These are phyloP conservation scores for Cotesia typhae DNA, from an alignment of 1,140 invertebrate genomes.

Conservation along the genomic window DNA sequence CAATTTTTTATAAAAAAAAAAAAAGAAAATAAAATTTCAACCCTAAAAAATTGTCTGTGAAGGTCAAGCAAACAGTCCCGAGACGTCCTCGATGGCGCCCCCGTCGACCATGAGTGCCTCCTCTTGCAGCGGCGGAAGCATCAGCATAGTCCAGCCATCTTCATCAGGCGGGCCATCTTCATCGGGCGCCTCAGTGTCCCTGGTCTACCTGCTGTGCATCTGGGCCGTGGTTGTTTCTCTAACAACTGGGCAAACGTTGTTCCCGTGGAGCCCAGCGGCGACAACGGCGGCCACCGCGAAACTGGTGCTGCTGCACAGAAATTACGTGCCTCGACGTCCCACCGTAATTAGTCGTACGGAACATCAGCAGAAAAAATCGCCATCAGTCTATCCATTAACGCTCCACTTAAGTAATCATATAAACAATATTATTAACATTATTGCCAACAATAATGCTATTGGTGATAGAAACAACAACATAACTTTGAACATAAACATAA, in stretches of 20 bases:
- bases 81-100: constrained; percentile 27
- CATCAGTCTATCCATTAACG: neutral
- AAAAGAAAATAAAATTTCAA: too few relatives aligned
- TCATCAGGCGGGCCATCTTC: constrained; percentile 33
- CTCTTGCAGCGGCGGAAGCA: constrained; percentile 50
- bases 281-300: constrained; percentile 13
- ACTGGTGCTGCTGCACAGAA: too few relatives aligned
- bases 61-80: constrained; percentile 33
- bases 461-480: too few relatives aligned
- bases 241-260: constrained; percentile 40
- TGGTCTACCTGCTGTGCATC: constrained; percentile 45
- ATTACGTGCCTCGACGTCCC: too few relatives aligned
- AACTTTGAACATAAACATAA: too few relatives aligned
- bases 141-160: constrained; percentile 44
- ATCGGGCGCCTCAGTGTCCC: constrained; percentile 36
- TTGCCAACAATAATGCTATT: too few relatives aligned
- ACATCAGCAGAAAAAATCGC: neutral
- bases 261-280: constrained; percentile 38
- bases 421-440: too few relatives aligned
- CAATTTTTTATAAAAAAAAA: too few relatives aligned
- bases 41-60: neutral
- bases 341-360: too few relatives aligned
- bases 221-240: constrained; percentile 40
- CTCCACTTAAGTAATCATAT: too few relatives aligned
- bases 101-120: constrained; percentile 36